phyloP scores from a whole-genome alignment of 2,113 vertebrate genomes.

The Toxotes chatareus region DNA sequence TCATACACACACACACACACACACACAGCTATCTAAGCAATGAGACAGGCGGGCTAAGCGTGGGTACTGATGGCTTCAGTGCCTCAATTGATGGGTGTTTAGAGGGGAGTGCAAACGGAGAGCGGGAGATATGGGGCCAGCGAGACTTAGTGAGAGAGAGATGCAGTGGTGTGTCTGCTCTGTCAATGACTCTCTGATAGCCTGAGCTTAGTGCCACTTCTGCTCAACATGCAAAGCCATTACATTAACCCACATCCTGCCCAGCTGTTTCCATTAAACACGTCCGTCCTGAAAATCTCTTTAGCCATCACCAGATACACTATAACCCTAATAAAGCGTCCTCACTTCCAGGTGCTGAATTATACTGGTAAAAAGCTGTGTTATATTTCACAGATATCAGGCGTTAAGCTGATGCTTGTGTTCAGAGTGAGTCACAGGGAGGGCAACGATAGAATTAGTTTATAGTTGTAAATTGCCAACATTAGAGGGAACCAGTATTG shows the following conservation, averaged over 20 bases:
- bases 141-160: constrained; percentile 47
- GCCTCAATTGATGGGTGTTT: constrained; percentile 78
- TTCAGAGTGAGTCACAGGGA: constrained; percentile 36
- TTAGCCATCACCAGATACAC: constrained; percentile 48
- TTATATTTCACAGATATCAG: constrained; percentile 36
- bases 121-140: constrained; percentile 51
- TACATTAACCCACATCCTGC: constrained; percentile 62
- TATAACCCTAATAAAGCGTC: constrained; percentile 48
- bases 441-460: constrained; percentile 39
- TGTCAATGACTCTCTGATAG: constrained; percentile 65
- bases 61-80: constrained; percentile 75
- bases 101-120: constrained; percentile 60
- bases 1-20: constrained; percentile 18
- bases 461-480: constrained; percentile 35
- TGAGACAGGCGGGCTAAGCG: constrained; percentile 60
- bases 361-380: constrained; percentile 27
- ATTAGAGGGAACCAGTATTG: constrained; percentile 15
- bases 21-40: constrained; percentile 53
- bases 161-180: constrained; percentile 50
- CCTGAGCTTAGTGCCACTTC: constrained; percentile 56
- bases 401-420: constrained; percentile 34
- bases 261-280: constrained; percentile 72
- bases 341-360: constrained; percentile 55
- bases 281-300: constrained; percentile 44
- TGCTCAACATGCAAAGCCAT: constrained; percentile 68